A percentile compares a stretch with the other conserved stretches of the same genome.
These are phyloP conservation scores for Myotis daubentonii DNA, from an alignment of 2,797 vertebrate genomes.

Conservation along the genomic window DNA sequence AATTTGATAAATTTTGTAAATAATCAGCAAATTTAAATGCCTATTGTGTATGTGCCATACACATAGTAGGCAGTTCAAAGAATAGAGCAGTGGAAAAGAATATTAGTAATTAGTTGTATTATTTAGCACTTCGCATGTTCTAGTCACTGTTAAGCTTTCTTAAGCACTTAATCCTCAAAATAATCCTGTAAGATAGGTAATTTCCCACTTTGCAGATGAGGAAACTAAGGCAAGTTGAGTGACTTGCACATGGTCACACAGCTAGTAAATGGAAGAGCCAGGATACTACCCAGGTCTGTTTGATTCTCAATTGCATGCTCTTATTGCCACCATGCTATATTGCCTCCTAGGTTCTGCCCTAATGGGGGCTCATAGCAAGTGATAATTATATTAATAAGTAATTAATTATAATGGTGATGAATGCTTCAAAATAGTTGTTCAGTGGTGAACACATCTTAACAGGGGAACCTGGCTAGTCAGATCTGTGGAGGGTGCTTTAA, in stretches of 20 bases:
- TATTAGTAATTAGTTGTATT: neutral
- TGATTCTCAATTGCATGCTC: neutral
- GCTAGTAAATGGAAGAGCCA: neutral
- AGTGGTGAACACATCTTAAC: neutral
- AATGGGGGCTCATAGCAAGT: neutral
- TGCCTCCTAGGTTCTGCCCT: neutral
- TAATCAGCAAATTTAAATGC: neutral
- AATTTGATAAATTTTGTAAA: neutral
- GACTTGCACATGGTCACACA: neutral
- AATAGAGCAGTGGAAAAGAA: neutral
- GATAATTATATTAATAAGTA: neutral
- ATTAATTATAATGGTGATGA: neutral
- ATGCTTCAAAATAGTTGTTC: neutral
- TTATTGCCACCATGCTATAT: neutral
- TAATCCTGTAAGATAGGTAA: neutral
- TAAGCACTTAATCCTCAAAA: neutral
- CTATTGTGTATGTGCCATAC: neutral
- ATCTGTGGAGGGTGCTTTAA: neutral
- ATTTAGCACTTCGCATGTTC: neutral
- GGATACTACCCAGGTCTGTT: neutral
- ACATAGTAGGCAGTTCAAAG: neutral
- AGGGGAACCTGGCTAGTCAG: neutral
- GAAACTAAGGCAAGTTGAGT: slow-evolving; percentile 4
- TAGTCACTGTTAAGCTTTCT: neutral
- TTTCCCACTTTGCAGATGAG: slow-evolving; percentile 35